These are phyloP conservation scores for Todiramphus saurophagus DNA, from an alignment of 2,113 vertebrate genomes.

Conservation along the genomic window DNA sequence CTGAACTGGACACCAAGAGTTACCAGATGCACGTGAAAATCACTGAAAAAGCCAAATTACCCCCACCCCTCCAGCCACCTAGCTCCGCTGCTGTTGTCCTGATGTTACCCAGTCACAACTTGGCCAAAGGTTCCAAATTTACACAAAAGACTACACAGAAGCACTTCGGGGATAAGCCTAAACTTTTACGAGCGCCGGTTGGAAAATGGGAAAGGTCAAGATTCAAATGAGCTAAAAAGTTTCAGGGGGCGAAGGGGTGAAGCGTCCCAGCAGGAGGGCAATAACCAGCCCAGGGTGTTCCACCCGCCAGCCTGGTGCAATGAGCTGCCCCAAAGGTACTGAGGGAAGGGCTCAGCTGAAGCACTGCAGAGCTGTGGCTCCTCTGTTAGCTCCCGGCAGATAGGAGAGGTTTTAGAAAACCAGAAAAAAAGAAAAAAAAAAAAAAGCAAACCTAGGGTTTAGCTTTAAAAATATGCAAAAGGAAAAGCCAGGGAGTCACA, in stretches of 20 bases:
- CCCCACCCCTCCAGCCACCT: rapidly evolving
- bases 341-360: not conserved
- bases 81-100: not conserved
- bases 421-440: not conserved
- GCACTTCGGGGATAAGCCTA: rapidly evolving
- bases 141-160: not conserved
- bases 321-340: not conserved
- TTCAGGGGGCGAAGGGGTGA: not conserved
- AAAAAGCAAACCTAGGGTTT: not conserved
- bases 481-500: not conserved
- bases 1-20: rapidly evolving
- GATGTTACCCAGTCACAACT: rapidly evolving
- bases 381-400: not conserved
- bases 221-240: not conserved
- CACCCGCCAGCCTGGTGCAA: rapidly evolving
- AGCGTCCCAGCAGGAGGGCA: not conserved
- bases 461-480: not conserved
- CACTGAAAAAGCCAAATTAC: not conserved
- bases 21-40: not conserved
- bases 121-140: not conserved
- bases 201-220: not conserved
- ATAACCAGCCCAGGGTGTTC: not conserved
- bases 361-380: not conserved
- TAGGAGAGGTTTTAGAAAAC: not conserved
- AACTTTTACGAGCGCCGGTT: not conserved